Evolutionary conservation across 2,113 vertebrate species (phyloP).

Genomic region (Fregetta grallaria): DNA sequence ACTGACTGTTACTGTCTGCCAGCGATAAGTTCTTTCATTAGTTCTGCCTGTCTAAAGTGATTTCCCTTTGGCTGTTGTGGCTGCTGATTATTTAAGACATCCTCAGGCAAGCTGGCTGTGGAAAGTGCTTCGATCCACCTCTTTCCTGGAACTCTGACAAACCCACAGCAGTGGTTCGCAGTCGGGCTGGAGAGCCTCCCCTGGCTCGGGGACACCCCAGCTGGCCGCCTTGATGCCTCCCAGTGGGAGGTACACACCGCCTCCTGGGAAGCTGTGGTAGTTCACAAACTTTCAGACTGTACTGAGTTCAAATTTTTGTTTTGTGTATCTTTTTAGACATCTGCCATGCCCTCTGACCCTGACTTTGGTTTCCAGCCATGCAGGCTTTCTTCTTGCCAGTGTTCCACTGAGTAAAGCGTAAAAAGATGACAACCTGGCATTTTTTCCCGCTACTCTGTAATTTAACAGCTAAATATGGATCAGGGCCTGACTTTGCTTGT

Average conservation of each 20-base stretch:
- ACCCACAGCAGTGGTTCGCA: fast-evolving
- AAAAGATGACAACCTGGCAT: not conserved
- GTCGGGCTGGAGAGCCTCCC: not conserved
- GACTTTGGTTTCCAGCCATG: not conserved
- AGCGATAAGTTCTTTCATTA: not conserved
- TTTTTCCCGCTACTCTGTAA: not conserved
- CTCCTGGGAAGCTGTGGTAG: not conserved
- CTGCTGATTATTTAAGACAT: not conserved
- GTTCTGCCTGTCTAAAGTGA: constrained; percentile 10
- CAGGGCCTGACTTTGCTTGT: not conserved
- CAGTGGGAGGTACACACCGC: fast-evolving
- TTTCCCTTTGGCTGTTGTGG: not conserved
- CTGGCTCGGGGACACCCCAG: not conserved
- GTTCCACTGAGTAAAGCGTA: not conserved
- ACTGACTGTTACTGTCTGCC: not conserved
- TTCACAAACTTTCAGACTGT: not conserved
- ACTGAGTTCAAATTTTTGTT: fast-evolving
- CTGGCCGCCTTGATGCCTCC: fast-evolving
- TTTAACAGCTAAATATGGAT: not conserved
- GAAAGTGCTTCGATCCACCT: not conserved
- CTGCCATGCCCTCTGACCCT: not conserved
- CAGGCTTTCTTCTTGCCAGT: not conserved
- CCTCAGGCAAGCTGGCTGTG: not conserved
- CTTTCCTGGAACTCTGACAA: not conserved
- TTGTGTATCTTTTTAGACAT: not conserved